Percentiles rank a stretch among this genome's conserved stretches.
Conservation (phyloP, 2,113 vertebrate genomes). For the Callocephalon fimbriatum region DNA sequence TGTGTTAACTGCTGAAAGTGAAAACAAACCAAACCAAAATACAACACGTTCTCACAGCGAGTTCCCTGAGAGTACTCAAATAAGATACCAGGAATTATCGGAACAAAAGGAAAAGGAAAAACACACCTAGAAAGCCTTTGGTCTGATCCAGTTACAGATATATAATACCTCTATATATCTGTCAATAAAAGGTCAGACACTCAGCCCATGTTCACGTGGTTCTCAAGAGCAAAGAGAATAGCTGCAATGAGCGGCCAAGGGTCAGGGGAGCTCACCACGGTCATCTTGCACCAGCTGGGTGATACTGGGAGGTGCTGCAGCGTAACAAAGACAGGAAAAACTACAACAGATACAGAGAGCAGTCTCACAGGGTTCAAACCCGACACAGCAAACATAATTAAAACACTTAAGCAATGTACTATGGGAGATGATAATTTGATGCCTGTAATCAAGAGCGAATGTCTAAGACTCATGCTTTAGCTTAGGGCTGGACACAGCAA, state of each 20-base stretch:
- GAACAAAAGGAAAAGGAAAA: background rate
- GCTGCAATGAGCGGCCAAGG: fast-evolving
- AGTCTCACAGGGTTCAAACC: background rate
- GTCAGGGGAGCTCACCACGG: background rate
- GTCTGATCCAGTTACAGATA: background rate
- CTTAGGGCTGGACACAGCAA: background rate
- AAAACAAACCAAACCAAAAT: background rate
- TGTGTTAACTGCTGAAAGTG: background rate
- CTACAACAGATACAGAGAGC: background rate
- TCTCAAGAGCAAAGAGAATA: background rate
- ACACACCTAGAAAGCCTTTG: background rate
- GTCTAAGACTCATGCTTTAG: fast-evolving
- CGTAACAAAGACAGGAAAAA: background rate
- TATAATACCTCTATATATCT: fast-evolving
- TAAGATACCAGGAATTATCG: background rate
- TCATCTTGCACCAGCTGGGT: fast-evolving
- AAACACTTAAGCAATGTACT: background rate
- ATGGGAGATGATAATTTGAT: fast-evolving
- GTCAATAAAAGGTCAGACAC: background rate
- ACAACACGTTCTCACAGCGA: background rate
- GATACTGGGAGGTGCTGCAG: fast-evolving
- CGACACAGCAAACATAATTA: fast-evolving
- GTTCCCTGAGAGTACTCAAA: background rate
- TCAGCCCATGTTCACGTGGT: fast-evolving
- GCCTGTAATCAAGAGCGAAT: fast-evolving